These are phyloP conservation scores for Eulemur rubriventer DNA, from an alignment of 2,797 vertebrate genomes.

Conservation along the genomic window DNA sequence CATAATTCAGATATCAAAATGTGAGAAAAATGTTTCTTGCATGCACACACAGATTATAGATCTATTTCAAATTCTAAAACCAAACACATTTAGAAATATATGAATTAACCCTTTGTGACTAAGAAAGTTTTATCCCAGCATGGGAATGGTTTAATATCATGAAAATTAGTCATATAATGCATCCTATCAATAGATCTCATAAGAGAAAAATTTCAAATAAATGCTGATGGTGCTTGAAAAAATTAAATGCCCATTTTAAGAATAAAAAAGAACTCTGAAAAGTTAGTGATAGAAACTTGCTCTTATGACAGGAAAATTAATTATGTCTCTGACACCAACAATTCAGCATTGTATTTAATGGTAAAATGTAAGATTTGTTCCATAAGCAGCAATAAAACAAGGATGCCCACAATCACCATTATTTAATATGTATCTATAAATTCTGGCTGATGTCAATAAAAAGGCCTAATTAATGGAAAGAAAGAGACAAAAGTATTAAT, in stretches of 20 bases:
- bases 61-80: conserved; percentile 10
- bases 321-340: not conserved
- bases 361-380: not conserved
- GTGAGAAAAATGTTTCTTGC: not conserved
- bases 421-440: not conserved
- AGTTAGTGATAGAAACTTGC: not conserved
- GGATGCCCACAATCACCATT: not conserved
- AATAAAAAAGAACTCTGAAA: not conserved
- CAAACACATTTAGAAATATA: not conserved
- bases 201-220: not conserved
- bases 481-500: not conserved
- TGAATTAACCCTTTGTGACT: conserved; percentile 1
- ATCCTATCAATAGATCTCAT: not conserved
- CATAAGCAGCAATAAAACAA: not conserved
- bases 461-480: not conserved
- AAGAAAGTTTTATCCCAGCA: not conserved
- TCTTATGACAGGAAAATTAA: not conserved
- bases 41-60: not conserved
- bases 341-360: not conserved
- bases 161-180: not conserved
- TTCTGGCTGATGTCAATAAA: not conserved
- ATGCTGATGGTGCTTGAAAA: not conserved
- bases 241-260: not conserved
- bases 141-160: conserved; percentile 6
- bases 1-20: not conserved